Evolutionary conservation across 2,888 invertebrate genomes (phyloP).

Genomic region (Andrena chrysosceles): DNA sequence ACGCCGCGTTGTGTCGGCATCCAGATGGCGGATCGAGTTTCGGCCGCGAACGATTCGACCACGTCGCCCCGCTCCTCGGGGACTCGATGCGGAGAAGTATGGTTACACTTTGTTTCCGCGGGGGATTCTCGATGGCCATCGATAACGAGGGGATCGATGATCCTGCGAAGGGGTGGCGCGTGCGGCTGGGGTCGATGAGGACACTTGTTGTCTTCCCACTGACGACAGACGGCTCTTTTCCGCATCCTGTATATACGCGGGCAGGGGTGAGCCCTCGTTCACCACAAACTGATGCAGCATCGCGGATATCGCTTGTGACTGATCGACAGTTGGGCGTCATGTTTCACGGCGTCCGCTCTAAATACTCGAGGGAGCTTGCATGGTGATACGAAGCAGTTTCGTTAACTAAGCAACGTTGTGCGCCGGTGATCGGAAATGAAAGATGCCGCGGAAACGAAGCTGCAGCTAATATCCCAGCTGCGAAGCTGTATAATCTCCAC

Average conservation of each 20-base stretch:
- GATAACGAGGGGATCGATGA: slow-evolving; percentile 4
- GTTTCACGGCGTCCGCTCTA: slow-evolving; percentile 41
- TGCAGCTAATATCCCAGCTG: no score
- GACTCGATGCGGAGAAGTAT: neutral
- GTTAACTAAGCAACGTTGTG: neutral
- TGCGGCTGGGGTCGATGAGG: slow-evolving; percentile 55
- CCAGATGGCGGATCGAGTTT: slow-evolving; percentile 58
- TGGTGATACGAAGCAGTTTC: neutral
- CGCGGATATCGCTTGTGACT: slow-evolving; percentile 27
- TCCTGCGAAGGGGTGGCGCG: slow-evolving; percentile 43
- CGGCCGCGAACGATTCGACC: slow-evolving; percentile 31
- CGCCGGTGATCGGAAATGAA: neutral
- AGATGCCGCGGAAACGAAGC: neutral
- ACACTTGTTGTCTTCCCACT: slow-evolving; percentile 69
- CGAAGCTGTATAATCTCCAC: no score
- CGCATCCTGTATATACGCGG: slow-evolving; percentile 62
- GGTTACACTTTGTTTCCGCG: slow-evolving; percentile 23
- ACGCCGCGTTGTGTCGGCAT: slow-evolving; percentile 35
- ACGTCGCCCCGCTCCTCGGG: neutral
- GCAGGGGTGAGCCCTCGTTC: slow-evolving; percentile 21
- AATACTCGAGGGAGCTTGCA: neutral
- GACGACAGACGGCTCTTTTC: slow-evolving; percentile 68
- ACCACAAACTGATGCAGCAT: slow-evolving; percentile 41
- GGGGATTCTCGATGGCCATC: slow-evolving; percentile 14
- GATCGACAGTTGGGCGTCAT: slow-evolving; percentile 47